Conservation (phyloP, 2,888 invertebrate species). For the Plusia festucae region DNA sequence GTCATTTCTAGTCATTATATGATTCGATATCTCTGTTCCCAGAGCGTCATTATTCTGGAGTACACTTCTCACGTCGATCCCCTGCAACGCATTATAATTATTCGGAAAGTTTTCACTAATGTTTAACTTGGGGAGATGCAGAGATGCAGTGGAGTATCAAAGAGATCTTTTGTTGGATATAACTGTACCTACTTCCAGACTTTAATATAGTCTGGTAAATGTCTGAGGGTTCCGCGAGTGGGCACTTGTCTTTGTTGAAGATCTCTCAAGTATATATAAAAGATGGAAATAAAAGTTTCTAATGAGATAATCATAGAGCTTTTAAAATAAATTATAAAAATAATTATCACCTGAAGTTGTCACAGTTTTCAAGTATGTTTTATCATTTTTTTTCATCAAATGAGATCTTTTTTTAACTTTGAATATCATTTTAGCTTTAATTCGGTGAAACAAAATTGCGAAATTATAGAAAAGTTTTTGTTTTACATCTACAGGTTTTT, state of each 20-base stretch:
- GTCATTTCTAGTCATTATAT: conserved; percentile 31
- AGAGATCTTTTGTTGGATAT: conserved; percentile 68
- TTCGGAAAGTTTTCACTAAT: conserved; percentile 83
- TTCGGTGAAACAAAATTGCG: too few relatives aligned
- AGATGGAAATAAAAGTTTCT: background rate
- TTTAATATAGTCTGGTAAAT: conserved; percentile 57
- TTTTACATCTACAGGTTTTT: too few relatives aligned
- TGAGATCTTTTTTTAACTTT: background rate
- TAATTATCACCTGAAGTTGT: background rate
- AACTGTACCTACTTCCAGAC: conserved; percentile 39
- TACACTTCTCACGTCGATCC: conserved; percentile 75
- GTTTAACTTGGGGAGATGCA: conserved; percentile 66
- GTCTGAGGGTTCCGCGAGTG: conserved; percentile 35
- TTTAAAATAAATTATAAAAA: background rate
- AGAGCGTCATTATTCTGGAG: conserved; percentile 81
- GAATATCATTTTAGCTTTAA: too few relatives aligned
- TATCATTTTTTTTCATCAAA: background rate
- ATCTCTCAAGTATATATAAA: background rate
- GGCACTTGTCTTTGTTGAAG: conserved; percentile 15
- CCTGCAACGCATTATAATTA: conserved; percentile 81
- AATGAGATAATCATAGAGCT: background rate
- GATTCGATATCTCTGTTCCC: conserved; percentile 38
- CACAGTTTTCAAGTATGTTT: background rate
- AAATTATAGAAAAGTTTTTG: too few relatives aligned
- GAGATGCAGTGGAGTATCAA: conserved; percentile 76